phyloP scores from a whole-genome alignment of 1,140 invertebrate genomes.

The Tetramorium parvispinum region DNA sequence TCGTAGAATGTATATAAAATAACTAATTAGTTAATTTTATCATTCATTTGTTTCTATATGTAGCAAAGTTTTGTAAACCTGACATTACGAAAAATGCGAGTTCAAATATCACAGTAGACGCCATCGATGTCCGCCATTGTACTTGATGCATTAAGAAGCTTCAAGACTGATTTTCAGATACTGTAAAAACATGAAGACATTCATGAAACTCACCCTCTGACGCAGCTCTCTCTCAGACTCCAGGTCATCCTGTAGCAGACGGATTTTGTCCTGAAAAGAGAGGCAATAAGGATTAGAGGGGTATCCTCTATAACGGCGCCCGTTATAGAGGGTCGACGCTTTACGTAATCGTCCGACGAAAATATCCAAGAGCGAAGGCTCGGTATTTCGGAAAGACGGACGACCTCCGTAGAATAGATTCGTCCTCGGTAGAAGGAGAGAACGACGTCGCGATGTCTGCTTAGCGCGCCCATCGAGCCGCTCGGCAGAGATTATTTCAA shows the following conservation, averaged over 20 bases:
- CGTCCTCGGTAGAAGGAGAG: slow-evolving; percentile 50
- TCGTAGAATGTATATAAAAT: not conserved
- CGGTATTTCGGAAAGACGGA: slow-evolving; percentile 72
- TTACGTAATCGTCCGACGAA: slow-evolving; percentile 76
- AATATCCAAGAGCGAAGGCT: slow-evolving; percentile 69
- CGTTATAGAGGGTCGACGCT: slow-evolving; percentile 64
- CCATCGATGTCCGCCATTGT: slow-evolving; percentile 1
- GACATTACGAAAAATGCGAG: not conserved
- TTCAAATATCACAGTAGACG: not conserved
- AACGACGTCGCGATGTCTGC: slow-evolving; percentile 43
- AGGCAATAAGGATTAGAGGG: slow-evolving; percentile 70
- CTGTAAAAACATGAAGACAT: not conserved
- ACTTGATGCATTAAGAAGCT: not conserved
- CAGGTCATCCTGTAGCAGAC: slow-evolving; percentile 98
- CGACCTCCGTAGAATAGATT: slow-evolving; percentile 59
- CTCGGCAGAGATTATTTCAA: slow-evolving; percentile 62
- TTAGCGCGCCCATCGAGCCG: slow-evolving; percentile 29
- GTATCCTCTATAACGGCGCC: slow-evolving; percentile 43
- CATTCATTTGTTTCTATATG: not conserved
- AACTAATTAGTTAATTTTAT: not conserved
- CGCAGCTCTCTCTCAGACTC: slow-evolving; percentile 98
- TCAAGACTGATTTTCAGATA: not conserved
- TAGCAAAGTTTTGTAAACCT: not conserved
- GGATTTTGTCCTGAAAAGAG: slow-evolving; percentile 97
- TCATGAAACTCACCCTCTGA: slow-evolving; percentile 94